A percentile compares a stretch with the other conserved stretches of the same genome.
Conservation (phyloP, 2,797 vertebrate species). For the Ptychadena robeensis region DNA sequence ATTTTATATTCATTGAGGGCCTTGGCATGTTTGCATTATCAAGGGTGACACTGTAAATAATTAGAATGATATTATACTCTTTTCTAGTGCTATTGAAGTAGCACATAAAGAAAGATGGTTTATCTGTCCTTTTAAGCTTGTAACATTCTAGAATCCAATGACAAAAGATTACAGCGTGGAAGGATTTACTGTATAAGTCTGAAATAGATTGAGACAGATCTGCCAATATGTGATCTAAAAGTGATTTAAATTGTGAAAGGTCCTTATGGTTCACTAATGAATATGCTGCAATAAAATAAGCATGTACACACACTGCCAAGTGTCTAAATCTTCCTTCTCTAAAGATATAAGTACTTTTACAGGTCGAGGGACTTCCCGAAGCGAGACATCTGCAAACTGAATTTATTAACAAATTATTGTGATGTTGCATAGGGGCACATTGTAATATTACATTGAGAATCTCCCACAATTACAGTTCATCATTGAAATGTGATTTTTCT, state of each 20-base stretch:
- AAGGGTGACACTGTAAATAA: constrained; percentile 25
- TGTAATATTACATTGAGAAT: not conserved
- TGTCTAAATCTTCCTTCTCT: constrained; percentile 42
- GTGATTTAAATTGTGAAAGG: constrained; percentile 53
- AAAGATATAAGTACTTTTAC: constrained; percentile 50
- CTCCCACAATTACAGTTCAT: not conserved
- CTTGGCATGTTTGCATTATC: not conserved
- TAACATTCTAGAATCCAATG: constrained; percentile 38
- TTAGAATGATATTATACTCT: not conserved
- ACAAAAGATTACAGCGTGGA: constrained; percentile 34
- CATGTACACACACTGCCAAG: constrained; percentile 51
- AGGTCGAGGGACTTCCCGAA: constrained; percentile 38
- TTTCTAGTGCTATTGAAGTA: constrained; percentile 19
- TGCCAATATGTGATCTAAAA: constrained; percentile 58
- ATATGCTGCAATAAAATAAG: constrained; percentile 52
- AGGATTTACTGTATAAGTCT: constrained; percentile 45
- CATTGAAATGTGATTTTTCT: not conserved
- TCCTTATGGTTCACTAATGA: constrained; percentile 57
- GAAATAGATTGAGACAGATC: constrained; percentile 46
- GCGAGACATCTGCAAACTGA: constrained; percentile 24
- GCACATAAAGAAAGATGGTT: constrained; percentile 2
- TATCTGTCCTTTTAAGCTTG: constrained; percentile 19
- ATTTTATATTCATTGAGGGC: not conserved
- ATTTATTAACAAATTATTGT: constrained; percentile 16
- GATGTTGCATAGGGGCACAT: constrained; percentile 8